Percentiles rank a stretch among this genome's conserved stretches.
Evolutionary conservation across 2,113 vertebrate species (phyloP).

Genomic region (Petroica traversi): DNA sequence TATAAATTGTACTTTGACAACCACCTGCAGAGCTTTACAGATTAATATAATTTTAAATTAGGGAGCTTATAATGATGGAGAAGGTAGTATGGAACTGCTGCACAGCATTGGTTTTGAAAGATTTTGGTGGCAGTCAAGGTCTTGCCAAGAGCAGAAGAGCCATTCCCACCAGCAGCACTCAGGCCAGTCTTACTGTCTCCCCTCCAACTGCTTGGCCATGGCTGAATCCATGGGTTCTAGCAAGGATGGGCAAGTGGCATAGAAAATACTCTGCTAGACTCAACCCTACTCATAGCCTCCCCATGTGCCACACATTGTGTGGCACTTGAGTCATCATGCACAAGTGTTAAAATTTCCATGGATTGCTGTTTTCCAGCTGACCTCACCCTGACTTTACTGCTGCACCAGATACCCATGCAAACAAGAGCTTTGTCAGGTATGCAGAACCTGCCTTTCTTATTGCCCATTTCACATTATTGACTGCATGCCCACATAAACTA

Average conservation of each 20-base stretch:
- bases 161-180: background rate
- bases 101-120: background rate
- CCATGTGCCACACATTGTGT: accelerated
- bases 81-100: background rate
- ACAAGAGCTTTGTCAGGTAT: background rate
- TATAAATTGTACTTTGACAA: background rate
- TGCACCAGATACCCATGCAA: background rate
- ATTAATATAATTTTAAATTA: background rate
- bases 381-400: conserved; percentile 4
- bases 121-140: background rate
- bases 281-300: background rate
- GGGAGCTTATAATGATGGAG: background rate
- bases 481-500: background rate
- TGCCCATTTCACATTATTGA: background rate
- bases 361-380: conserved; percentile 27
- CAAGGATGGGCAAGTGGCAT: background rate
- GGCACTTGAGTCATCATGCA: background rate
- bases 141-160: background rate
- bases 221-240: background rate
- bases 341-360: background rate
- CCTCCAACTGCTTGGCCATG: background rate
- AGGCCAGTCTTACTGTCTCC: background rate
- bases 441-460: background rate
- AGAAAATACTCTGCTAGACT: background rate
- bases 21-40: background rate